These are phyloP conservation scores for Harpagoxenus sublaevis DNA, from an alignment of 2,888 invertebrate genomes.

Conservation along the genomic window DNA sequence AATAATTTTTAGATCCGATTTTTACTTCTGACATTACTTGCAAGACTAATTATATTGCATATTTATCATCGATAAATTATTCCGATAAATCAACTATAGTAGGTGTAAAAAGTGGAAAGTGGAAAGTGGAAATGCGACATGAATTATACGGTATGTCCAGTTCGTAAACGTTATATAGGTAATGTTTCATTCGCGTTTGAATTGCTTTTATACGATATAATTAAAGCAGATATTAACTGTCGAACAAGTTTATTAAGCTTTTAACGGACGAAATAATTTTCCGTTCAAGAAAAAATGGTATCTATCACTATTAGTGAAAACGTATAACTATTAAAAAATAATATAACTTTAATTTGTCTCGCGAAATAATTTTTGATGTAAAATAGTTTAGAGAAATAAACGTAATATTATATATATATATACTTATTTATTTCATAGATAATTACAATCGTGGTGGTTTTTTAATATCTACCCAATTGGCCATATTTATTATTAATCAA, in stretches of 20 bases:
- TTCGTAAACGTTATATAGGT: background rate
- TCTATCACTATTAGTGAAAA: background rate
- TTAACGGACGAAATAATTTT: constrained; percentile 3
- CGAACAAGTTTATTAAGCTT: constrained; percentile 20
- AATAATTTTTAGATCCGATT: background rate
- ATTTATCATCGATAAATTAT: constrained; percentile 2
- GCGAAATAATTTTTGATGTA: background rate
- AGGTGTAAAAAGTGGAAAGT: background rate
- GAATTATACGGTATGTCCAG: background rate
- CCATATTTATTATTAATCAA: too few relatives aligned
- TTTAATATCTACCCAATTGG: too few relatives aligned
- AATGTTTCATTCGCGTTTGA: constrained; percentile 26
- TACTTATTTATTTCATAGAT: background rate
- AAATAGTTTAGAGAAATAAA: background rate
- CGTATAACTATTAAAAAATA: constrained; percentile 4
- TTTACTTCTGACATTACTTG: background rate
- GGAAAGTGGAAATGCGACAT: background rate
- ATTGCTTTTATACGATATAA: constrained; percentile 27
- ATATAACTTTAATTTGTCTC: background rate
- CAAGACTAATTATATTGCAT: background rate
- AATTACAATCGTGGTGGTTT: background rate
- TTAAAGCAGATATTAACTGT: constrained; percentile 38
- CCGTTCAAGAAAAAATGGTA: background rate
- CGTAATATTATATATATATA: background rate
- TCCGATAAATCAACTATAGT: background rate